Percentiles rank a stretch among this genome's conserved stretches.
These are phyloP conservation scores for Cataglyphis albicans DNA, from an alignment of 2,888 invertebrate species.

Conservation along the genomic window DNA sequence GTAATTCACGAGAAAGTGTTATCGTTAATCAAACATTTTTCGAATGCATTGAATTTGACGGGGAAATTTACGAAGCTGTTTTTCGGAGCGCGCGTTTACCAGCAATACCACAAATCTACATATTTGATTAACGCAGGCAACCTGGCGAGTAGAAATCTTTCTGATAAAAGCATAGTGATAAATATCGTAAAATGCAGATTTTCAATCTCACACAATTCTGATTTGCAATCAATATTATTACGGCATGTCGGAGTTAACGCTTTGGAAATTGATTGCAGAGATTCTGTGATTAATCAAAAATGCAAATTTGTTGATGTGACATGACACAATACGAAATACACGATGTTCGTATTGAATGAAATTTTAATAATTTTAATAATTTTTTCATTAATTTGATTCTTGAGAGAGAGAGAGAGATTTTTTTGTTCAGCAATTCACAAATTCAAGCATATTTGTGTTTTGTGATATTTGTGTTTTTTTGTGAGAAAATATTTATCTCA, in stretches of 20 bases:
- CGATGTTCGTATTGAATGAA: neutral
- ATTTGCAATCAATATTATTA: slow-evolving; percentile 54
- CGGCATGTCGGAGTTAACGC: slow-evolving; percentile 26
- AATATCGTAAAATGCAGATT: slow-evolving; percentile 28
- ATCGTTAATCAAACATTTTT: slow-evolving; percentile 51
- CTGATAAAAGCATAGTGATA: slow-evolving; percentile 32
- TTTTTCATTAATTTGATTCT: neutral
- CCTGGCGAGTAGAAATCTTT: slow-evolving; percentile 22
- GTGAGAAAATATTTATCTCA: neutral
- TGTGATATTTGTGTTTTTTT: too few relatives aligned
- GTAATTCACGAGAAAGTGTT: slow-evolving; percentile 20
- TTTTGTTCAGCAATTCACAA: neutral
- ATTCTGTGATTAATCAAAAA: slow-evolving; percentile 46
- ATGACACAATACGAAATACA: slow-evolving; percentile 15
- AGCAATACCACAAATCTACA: slow-evolving; percentile 47
- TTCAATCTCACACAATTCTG: slow-evolving; percentile 46
- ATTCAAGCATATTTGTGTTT: neutral
- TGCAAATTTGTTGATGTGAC: slow-evolving; percentile 34
- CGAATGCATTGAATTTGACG: slow-evolving; percentile 36
- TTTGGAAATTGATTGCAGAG: slow-evolving; percentile 41
- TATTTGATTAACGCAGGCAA: slow-evolving; percentile 46
- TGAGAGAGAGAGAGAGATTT: neutral
- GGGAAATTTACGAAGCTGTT: slow-evolving; percentile 23
- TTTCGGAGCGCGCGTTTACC: slow-evolving; percentile 38
- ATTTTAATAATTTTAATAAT: neutral